These are phyloP conservation scores for Tricholauxania praeusta DNA, from an alignment of 2,888 invertebrate genomes.

Conservation along the genomic window DNA sequence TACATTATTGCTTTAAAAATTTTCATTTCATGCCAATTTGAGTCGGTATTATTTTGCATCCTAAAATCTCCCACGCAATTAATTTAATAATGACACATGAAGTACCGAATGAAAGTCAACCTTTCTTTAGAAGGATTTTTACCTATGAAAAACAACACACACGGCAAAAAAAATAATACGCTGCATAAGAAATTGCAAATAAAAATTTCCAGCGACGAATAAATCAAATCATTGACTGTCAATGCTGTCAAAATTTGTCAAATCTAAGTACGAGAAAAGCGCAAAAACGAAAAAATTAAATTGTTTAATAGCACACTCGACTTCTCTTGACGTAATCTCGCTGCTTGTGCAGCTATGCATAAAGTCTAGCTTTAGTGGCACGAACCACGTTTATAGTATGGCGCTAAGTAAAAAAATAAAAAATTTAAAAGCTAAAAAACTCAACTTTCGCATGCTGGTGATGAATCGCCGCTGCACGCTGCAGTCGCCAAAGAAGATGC, in stretches of 20 bases:
- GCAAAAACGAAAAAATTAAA: neutral
- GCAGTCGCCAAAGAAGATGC: neutral
- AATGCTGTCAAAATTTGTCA: conserved; percentile 1
- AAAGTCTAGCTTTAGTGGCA: neutral
- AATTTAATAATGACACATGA: conserved; percentile 18
- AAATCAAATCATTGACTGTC: neutral
- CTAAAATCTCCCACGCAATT: conserved; percentile 17
- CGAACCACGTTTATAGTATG: conserved; percentile 4
- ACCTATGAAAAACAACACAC: neutral
- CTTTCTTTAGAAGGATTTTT: neutral
- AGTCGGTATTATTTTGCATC: neutral
- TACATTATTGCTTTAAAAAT: no score
- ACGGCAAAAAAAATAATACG: neutral
- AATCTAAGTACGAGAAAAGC: neutral
- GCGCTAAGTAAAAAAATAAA: neutral
- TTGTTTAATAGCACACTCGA: neutral
- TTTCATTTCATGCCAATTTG: no score
- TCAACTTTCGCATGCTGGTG: neutral
- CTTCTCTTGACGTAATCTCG: neutral
- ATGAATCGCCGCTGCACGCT: neutral
- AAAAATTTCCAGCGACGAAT: neutral
- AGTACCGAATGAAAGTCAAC: neutral
- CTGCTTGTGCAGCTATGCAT: neutral
- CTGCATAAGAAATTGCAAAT: neutral
- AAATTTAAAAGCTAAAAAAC: neutral